Evolutionary conservation across 2,888 invertebrate species (phyloP).

Genomic region (Hydriomena furcata): DNA sequence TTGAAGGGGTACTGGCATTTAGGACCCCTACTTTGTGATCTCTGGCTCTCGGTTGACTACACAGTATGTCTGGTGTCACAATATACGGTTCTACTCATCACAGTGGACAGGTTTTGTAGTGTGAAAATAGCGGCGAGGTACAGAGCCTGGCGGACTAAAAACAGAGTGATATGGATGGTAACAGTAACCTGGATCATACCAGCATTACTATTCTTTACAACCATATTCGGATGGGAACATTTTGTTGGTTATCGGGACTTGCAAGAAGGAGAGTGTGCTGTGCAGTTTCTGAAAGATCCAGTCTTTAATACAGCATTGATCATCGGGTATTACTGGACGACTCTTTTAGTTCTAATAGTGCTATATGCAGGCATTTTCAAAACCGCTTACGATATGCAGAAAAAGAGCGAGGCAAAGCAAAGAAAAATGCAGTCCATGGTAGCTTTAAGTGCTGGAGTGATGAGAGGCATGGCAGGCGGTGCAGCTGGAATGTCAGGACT

Average conservation of each 20-base stretch:
- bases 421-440: constrained; percentile 98
- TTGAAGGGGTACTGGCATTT: constrained; percentile 98
- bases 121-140: constrained; percentile 99
- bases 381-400: constrained; percentile 98
- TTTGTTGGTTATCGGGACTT: constrained; percentile 96
- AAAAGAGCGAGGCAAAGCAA: constrained; percentile 97
- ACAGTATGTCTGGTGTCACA: constrained; percentile 99
- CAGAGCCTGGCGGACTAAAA: constrained; percentile 97
- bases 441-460: constrained; percentile 93
- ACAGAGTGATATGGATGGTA: constrained; percentile 97
- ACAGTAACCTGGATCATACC: constrained; percentile 98
- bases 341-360: constrained; percentile 96
- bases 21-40: constrained; percentile 97
- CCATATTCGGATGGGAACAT: constrained; percentile 99
- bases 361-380: constrained; percentile 98
- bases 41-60: constrained; percentile 99
- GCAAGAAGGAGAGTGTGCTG: constrained; percentile 94
- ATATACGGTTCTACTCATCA: constrained; percentile 99
- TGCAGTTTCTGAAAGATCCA: constrained; percentile 98
- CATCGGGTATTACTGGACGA: constrained; percentile 98
- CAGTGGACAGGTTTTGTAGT: constrained; percentile 98
- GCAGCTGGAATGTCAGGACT: constrained; percentile 94
- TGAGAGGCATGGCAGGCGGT: constrained; percentile 95
- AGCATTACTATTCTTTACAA: constrained; percentile 97
- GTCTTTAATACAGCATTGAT: constrained; percentile 98